Evolutionary conservation across 2,797 vertebrate genomes (phyloP).

Genomic region (Parauchenoglanis punctatus): DNA sequence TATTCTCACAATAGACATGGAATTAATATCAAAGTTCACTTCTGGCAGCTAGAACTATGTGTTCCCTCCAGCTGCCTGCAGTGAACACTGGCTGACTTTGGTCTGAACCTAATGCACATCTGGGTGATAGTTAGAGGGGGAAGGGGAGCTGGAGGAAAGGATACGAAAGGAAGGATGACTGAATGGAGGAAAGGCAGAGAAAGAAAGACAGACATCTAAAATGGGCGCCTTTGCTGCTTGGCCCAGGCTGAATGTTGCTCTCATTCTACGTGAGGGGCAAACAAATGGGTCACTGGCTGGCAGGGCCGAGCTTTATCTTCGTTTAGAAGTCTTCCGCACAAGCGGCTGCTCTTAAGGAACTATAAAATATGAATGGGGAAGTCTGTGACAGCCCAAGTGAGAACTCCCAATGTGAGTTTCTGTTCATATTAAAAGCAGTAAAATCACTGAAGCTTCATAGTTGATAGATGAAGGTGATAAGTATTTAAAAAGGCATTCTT

Average conservation of each 20-base stretch:
- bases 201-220: constrained; percentile 54
- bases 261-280: constrained; percentile 64
- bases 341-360: constrained; percentile 29
- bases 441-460: background rate
- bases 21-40: background rate
- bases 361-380: constrained; percentile 46
- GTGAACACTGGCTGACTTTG: constrained; percentile 42
- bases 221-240: constrained; percentile 50
- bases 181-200: constrained; percentile 46
- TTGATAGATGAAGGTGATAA: constrained; percentile 9
- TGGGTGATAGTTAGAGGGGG: constrained; percentile 33
- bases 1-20: background rate
- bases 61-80: constrained; percentile 33
- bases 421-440: background rate
- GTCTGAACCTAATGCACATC: constrained; percentile 51
- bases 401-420: background rate
- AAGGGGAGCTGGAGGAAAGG: constrained; percentile 22
- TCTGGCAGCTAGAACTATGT: background rate
- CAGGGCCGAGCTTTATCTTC: constrained; percentile 42
- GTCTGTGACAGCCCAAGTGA: constrained; percentile 35
- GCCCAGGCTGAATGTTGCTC: constrained; percentile 54
- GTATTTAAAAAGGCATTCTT: background rate
- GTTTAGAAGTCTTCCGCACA: constrained; percentile 49
- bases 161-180: constrained; percentile 8
- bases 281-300: constrained; percentile 49